A percentile compares a stretch with the other conserved stretches of the same genome.
Evolutionary conservation across 2,797 vertebrate genomes (phyloP).

Genomic region (Gouania willdenowi): DNA sequence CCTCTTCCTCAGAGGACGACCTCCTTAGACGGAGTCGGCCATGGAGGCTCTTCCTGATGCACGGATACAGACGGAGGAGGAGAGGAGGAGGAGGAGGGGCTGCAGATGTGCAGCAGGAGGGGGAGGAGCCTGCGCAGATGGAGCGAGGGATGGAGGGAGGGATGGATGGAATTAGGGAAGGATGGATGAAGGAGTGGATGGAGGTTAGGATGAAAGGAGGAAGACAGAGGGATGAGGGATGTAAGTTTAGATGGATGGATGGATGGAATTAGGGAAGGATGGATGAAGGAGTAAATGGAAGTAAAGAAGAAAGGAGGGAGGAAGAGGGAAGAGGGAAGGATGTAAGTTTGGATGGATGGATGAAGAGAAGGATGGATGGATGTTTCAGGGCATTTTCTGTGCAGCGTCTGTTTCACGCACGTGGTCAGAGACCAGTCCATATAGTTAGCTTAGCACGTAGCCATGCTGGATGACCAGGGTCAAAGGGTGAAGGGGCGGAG

Average conservation of each 20-base stretch:
- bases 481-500: background rate
- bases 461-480: no score
- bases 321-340: background rate
- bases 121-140: slow-evolving; percentile 49
- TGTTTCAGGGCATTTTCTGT: no score
- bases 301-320: background rate
- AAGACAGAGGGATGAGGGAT: background rate
- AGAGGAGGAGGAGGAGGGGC: slow-evolving; percentile 17
- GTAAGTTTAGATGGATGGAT: slow-evolving; percentile 37
- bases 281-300: background rate
- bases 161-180: no score
- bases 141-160: slow-evolving; percentile 40
- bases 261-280: background rate
- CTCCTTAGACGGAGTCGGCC: slow-evolving; percentile 39
- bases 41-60: background rate
- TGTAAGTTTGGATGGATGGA: background rate
- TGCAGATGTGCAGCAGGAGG: slow-evolving; percentile 53
- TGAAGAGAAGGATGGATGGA: background rate
- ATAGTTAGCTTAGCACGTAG: no score
- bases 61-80: background rate
- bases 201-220: background rate
- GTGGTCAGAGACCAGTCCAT: no score
- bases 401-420: no score
- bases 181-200: background rate
- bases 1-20: slow-evolving; percentile 23